Conservation (phyloP, 2,888 invertebrate genomes). For the Drosophila helvetica region DNA sequence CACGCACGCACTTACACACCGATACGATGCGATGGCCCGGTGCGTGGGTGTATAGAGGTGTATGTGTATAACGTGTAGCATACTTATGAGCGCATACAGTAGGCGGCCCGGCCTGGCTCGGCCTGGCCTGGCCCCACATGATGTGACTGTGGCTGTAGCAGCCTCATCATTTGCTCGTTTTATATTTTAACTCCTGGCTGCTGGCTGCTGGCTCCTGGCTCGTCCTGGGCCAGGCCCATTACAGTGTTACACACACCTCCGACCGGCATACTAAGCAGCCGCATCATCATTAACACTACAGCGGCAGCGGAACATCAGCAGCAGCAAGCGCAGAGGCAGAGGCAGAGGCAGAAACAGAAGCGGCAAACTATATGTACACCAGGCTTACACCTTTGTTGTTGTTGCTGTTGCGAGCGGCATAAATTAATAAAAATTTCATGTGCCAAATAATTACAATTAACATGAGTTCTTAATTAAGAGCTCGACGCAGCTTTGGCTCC, state of each 20-base stretch:
- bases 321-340: constrained; percentile 36
- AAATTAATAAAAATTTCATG: constrained; percentile 83
- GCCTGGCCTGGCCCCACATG: constrained; percentile 23
- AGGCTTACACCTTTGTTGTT: constrained; percentile 59
- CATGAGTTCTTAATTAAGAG: constrained; percentile 83
- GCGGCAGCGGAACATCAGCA: constrained; percentile 36
- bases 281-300: constrained; percentile 75
- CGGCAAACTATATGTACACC: constrained; percentile 42
- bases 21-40: not conserved
- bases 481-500: constrained; percentile 49
- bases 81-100: constrained; percentile 51
- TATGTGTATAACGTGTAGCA: constrained; percentile 54
- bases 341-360: constrained; percentile 24
- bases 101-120: not conserved
- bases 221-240: constrained; percentile 45
- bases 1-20: constrained; percentile 1
- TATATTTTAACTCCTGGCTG: constrained; percentile 54
- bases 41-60: constrained; percentile 14
- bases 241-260: constrained; percentile 51
- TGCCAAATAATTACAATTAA: constrained; percentile 83
- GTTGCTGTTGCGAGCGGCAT: constrained; percentile 63
- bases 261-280: constrained; percentile 67
- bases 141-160: constrained; percentile 30
- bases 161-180: constrained; percentile 75
- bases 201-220: constrained; percentile 27